Conservation (phyloP, 1,140 invertebrate species). For the Monochamus saltuarius region DNA sequence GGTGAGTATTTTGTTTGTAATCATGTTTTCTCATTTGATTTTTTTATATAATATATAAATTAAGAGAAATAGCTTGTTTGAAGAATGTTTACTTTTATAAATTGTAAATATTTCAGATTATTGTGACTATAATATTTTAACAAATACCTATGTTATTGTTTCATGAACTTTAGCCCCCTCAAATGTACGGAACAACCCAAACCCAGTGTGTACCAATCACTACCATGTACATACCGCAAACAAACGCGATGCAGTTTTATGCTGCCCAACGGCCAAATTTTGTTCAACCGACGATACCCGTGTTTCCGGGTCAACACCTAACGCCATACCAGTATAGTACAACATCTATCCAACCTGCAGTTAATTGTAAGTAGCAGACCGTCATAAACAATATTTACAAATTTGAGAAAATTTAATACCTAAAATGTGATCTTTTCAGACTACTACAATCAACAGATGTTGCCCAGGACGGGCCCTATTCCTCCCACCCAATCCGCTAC, state of each 20-base stretch:
- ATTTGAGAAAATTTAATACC: no score
- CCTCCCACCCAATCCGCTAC: conserved; percentile 23
- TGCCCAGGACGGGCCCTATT: conserved; percentile 20
- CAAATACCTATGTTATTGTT: no score
- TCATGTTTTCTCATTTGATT: neutral
- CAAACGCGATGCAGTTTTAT: conserved; percentile 1
- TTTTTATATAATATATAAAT: conserved; percentile 5
- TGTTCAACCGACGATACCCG: neutral
- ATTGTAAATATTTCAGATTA: no score
- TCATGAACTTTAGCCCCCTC: conserved; percentile 20
- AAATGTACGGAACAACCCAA: conserved; percentile 6
- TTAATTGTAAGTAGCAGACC: conserved; percentile 8
- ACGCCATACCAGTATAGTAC: neutral
- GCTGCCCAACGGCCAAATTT: neutral
- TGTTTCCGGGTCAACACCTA: neutral
- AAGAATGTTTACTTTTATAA: no score
- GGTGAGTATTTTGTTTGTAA: conserved; percentile 27
- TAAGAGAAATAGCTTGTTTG: no score
- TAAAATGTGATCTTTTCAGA: no score
- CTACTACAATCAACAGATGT: conserved; percentile 17
- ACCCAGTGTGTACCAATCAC: conserved; percentile 5
- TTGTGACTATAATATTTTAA: no score
- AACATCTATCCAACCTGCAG: neutral
- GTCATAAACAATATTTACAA: no score
- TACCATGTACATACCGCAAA: conserved; percentile 8